Base-by-base conservation (phyloP, 2,888 invertebrate species). In the Drosophila anceps region DNA sequence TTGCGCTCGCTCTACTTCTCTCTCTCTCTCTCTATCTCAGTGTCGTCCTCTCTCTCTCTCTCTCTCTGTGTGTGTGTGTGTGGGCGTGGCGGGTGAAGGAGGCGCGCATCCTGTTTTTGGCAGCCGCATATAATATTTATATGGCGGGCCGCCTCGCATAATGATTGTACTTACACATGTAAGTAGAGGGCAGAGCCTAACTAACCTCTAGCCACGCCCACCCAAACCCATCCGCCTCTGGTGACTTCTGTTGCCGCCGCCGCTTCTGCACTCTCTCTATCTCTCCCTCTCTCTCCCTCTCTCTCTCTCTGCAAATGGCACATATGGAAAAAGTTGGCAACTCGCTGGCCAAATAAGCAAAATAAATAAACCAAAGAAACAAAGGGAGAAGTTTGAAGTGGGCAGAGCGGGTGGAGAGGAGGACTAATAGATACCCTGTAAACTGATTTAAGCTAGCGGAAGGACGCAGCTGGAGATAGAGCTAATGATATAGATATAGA, bases 151-250 rank as follows among this genome's bases (percentile, higher is more conserved):
- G 60, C 67, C 69, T 73, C 74, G 76, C 81, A 76, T 87, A 82
- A 89, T 85, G 85, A 87, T 88, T 84, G 80, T 87, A 82, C 85
- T 84, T 84, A 87, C 88, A 84, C 70, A 76, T 84, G 80, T 89
- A 80, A 89, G 84, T 79, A 79, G 64, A 63, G 57, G 54, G 44
- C 29, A 61, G 65, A 53, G 33, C n/a, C 76, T 58, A 66, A 79
- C 74, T 87, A 82, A 87, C 84, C 77, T 43, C 41, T 41, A 41
- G 15, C 35, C 24, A 39, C n/a, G 20, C 41, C 60, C 29, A n/a
- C 18, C 43, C n/a, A 5, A 1, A n/a, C n/a, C 48, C 51, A 29
- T 4, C 18, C n/a, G 65, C 20, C 55, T 39, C 54, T 54, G 27
- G 54, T 37, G 54, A 13, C 46, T n/a, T 33, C 20, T 33, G 31